Conservation (phyloP, 2,888 invertebrate genomes). For the Clunio marinus region DNA sequence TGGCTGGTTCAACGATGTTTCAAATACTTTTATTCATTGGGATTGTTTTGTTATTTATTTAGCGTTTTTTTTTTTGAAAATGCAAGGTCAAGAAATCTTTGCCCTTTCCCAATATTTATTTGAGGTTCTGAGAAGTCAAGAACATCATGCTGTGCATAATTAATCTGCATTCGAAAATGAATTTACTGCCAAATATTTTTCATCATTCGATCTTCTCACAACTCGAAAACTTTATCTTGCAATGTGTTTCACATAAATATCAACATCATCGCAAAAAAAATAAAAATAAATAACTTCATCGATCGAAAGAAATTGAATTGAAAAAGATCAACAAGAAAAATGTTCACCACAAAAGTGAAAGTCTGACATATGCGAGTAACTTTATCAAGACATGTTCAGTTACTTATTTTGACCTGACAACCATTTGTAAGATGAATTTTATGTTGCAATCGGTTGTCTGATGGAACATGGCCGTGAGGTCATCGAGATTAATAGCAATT, state of each 20-base stretch:
- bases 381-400: slow-evolving; percentile 4
- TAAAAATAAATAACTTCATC: too few relatives aligned
- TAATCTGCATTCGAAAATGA: background rate
- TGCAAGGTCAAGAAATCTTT: slow-evolving; percentile 12
- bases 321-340: too few relatives aligned
- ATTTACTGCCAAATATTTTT: too few relatives aligned
- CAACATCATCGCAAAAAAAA: too few relatives aligned
- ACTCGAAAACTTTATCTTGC: background rate
- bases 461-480: background rate
- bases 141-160: background rate
- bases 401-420: background rate
- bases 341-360: slow-evolving; percentile 20
- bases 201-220: background rate
- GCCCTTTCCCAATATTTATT: background rate
- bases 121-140: background rate
- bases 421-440: background rate
- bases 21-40: background rate
- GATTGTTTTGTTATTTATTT: background rate
- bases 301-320: too few relatives aligned
- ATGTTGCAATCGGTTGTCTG: slow-evolving; percentile 1
- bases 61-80: background rate
- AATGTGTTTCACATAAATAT: background rate
- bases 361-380: background rate
- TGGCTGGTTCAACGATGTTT: background rate
- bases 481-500: too few relatives aligned